phyloP scores from a whole-genome alignment of 2,113 vertebrate species.

The Tyto alba region DNA sequence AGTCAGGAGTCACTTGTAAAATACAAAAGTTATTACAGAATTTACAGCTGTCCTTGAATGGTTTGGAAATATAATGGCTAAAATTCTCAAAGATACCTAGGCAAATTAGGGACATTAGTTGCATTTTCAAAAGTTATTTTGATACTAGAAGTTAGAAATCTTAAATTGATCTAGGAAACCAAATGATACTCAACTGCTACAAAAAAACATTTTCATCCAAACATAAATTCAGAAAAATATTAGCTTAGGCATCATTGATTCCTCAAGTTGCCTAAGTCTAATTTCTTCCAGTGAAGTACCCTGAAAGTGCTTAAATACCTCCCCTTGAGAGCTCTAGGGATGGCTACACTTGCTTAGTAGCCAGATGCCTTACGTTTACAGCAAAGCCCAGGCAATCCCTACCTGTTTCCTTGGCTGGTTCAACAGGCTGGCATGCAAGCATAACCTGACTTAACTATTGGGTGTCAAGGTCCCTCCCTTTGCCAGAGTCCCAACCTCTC shows the following conservation, averaged over 20 bases:
- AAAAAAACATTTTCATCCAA: background rate
- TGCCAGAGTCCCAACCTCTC: background rate
- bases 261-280: background rate
- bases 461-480: background rate
- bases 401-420: background rate
- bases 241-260: background rate
- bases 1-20: background rate
- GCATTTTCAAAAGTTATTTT: background rate
- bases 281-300: background rate
- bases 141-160: background rate
- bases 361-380: rapidly evolving
- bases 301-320: background rate
- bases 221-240: background rate
- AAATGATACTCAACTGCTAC: background rate
- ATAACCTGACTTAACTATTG: background rate
- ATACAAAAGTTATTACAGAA: background rate
- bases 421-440: background rate
- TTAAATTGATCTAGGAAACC: background rate
- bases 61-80: background rate
- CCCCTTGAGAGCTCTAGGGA: background rate
- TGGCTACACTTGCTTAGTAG: background rate
- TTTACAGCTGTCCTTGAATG: background rate
- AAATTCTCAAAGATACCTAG: background rate
- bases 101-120: background rate
- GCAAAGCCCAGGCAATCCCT: background rate